Percentiles rank a stretch among this genome's conserved stretches.
These are phyloP conservation scores for Pogona vitticeps DNA, from an alignment of 2,113 vertebrate genomes.

Conservation along the genomic window DNA sequence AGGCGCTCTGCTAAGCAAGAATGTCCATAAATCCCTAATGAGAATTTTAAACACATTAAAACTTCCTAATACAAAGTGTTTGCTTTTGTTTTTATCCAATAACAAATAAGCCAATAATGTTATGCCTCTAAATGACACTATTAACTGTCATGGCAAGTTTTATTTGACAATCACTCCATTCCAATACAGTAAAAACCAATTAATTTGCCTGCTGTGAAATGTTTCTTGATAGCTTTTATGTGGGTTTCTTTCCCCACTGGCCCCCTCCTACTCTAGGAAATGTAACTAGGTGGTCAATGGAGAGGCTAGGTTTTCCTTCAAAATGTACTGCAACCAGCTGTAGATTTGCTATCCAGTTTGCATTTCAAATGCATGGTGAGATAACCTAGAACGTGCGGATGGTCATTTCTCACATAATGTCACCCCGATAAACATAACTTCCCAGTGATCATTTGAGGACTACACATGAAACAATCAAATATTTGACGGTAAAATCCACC, in stretches of 20 bases:
- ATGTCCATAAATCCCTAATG: constrained; percentile 84
- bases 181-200: constrained; percentile 83
- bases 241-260: constrained; percentile 46
- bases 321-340: constrained; percentile 65
- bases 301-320: constrained; percentile 74
- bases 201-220: constrained; percentile 83
- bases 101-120: constrained; percentile 86
- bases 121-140: constrained; percentile 82
- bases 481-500: too few relatives aligned
- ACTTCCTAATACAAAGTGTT: constrained; percentile 85
- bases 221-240: constrained; percentile 78
- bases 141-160: constrained; percentile 82
- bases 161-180: constrained; percentile 82
- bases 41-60: constrained; percentile 86
- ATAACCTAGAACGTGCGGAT: constrained; percentile 69
- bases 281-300: constrained; percentile 76
- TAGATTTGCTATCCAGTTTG: constrained; percentile 73
- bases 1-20: constrained; percentile 79
- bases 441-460: constrained; percentile 74
- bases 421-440: constrained; percentile 72
- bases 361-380: constrained; percentile 77
- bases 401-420: constrained; percentile 71
- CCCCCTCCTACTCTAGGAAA: constrained; percentile 68
- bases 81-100: constrained; percentile 82
- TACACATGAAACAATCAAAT: constrained; percentile 46